Percentiles rank a stretch among this genome's conserved stretches.
These are phyloP conservation scores for Thelaira solivaga DNA, from an alignment of 2,888 invertebrate species.

Conservation along the genomic window DNA sequence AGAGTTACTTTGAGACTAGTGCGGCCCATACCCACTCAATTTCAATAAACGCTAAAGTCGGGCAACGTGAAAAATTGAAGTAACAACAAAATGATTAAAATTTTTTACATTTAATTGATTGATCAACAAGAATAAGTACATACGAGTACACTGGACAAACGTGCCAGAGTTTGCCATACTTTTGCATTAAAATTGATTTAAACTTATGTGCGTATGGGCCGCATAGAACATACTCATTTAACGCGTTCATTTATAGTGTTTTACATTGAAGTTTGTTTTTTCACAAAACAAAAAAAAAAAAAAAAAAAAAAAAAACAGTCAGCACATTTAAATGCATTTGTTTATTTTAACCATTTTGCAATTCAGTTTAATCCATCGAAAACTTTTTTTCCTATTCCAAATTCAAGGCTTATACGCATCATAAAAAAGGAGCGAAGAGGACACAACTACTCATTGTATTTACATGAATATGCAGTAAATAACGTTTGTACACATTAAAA, in stretches of 20 bases:
- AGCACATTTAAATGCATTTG: slow-evolving; percentile 43
- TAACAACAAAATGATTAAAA: too few relatives aligned
- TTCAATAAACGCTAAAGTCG: too few relatives aligned
- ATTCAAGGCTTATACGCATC: slow-evolving; percentile 29
- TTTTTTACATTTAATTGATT: too few relatives aligned
- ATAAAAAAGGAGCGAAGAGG: not conserved
- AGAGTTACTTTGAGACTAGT: slow-evolving; percentile 47
- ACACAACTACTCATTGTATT: not conserved
- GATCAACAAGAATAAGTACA: too few relatives aligned
- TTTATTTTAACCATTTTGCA: slow-evolving; percentile 55
- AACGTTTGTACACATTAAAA: not conserved
- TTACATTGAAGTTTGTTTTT: slow-evolving; percentile 36
- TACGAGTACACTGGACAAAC: too few relatives aligned
- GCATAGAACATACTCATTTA: too few relatives aligned
- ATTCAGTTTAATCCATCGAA: slow-evolving; percentile 55
- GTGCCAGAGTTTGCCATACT: too few relatives aligned
- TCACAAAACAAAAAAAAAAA: not conserved
- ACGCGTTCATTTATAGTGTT: slow-evolving; percentile 59
- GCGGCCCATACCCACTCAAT: too few relatives aligned
- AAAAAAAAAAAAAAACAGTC: too few relatives aligned
- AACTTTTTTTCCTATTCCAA: slow-evolving; percentile 20
- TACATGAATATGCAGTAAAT: not conserved
- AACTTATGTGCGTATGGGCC: too few relatives aligned
- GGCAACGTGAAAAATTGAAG: too few relatives aligned
- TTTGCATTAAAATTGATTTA: too few relatives aligned